Base-by-base conservation (phyloP, 2,113 vertebrate genomes). In the Abramis brama region DNA sequence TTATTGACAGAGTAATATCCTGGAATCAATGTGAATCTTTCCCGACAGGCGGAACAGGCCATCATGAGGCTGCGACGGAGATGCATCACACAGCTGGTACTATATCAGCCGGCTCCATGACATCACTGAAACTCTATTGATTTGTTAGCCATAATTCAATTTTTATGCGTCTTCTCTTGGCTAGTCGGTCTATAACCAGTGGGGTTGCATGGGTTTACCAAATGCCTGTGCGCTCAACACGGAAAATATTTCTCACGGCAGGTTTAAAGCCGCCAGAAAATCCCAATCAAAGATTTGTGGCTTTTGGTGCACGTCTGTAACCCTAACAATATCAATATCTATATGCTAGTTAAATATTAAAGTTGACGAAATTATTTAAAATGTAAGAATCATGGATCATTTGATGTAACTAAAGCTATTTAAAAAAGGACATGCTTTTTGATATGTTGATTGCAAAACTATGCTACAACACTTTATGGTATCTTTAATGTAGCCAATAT, bases 61-160 rank as follows among this genome's bases (percentile, higher is more conserved):
- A 84, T 74, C 85, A 66, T 17, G 13, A 17, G 11, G 55, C 71
- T 39, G 33, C 57, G 25, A 36, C 70, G 47, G 85, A 86, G 85
- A 88, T 68, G 11, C n/a, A 80, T 30, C 78, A 79, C 75, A 68
- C 82, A 81, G 78, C 60, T 36, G 85, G 85, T 89, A 82, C 17
- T 82, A 47, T 36, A 77, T 81, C 36, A 77, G 45, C 52, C 21
- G 10, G 8, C 11, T 47, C n/a, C 47, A 59, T 85, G 50, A 86
- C 55, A 62, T 52, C 19, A 74, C 7, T 39, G 25, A 81, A 45
- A 36, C 36, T 36, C 57, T 6, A 64, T 75, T 84, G 83, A 85
- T 85, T 85, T 85, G 59, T 87, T 75, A 75, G 68, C 70, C 68
- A 59, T 87, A 82, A 80, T 43, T 81, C 83, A 76, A 23, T 21